These are phyloP conservation scores for Taphrorychus bicolor DNA, from an alignment of 2,888 invertebrate genomes.

Conservation along the genomic window DNA sequence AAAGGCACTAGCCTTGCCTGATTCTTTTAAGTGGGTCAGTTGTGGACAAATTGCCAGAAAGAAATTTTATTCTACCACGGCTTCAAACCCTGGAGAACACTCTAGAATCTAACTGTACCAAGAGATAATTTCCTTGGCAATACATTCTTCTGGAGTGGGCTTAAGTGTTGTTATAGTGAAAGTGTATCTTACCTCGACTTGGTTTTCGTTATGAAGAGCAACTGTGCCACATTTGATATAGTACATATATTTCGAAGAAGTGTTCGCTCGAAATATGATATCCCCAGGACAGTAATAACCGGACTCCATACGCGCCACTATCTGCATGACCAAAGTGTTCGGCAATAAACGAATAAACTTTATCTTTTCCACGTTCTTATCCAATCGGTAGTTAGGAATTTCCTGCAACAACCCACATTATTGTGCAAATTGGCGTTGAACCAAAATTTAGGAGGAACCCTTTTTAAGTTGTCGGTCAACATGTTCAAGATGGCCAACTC, in stretches of 20 bases:
- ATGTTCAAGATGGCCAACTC: conserved; percentile 18
- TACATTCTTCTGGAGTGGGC: too few species aligned
- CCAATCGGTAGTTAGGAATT: conserved; percentile 24
- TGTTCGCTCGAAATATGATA: conserved; percentile 11
- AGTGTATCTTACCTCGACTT: conserved; percentile 28
- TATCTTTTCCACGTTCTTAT: conserved; percentile 13
- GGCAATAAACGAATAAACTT: conserved; percentile 20
- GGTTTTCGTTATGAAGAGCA: conserved; percentile 26
- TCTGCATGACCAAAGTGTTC: conserved; percentile 1
- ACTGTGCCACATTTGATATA: conserved; percentile 27
- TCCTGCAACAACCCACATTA: conserved; percentile 15
- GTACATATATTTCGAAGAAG: conserved; percentile 10
- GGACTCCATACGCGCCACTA: conserved; percentile 10
- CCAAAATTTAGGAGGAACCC: too few species aligned
- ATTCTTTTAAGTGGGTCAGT: too few species aligned
- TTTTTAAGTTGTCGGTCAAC: conserved; percentile 23
- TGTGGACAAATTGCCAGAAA: too few species aligned
- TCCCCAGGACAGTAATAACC: conserved; percentile 28
- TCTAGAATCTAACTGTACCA: too few species aligned
- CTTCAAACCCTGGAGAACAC: too few species aligned
- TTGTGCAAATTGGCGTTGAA: too few species aligned
- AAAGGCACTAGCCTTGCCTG: too few species aligned
- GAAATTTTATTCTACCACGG: too few species aligned
- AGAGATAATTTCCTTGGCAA: too few species aligned
- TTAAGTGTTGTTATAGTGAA: too few species aligned